These are phyloP conservation scores for Bucco capensis DNA, from an alignment of 2,113 vertebrate species.

Conservation along the genomic window DNA sequence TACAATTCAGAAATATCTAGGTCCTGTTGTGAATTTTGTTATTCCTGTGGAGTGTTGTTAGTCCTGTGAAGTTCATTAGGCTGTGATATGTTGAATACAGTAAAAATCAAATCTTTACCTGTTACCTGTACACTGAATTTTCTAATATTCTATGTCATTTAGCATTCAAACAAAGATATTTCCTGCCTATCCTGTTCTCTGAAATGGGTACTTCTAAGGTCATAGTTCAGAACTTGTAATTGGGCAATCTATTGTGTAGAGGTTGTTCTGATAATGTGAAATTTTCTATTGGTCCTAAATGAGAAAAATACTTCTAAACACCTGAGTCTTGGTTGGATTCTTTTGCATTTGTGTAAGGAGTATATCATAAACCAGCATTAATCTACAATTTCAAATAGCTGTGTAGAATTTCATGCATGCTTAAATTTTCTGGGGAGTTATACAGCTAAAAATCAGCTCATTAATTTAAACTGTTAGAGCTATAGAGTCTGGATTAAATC, in stretches of 20 bases:
- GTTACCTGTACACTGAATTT: background rate
- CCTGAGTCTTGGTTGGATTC: background rate
- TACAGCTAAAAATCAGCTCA: background rate
- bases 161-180: background rate
- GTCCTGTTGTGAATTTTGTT: background rate
- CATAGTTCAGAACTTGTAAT: background rate
- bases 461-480: background rate
- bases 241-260: background rate
- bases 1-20: background rate
- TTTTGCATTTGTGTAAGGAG: background rate
- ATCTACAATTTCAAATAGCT: background rate
- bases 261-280: background rate
- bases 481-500: background rate
- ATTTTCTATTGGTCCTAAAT: background rate
- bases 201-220: background rate
- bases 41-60: background rate
- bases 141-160: background rate
- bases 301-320: background rate
- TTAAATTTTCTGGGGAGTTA: constrained; percentile 7
- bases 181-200: background rate
- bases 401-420: background rate
- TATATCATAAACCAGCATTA: background rate
- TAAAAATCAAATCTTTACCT: background rate
- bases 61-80: background rate
- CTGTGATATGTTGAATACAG: background rate